These are phyloP conservation scores for Apus apus DNA, from an alignment of 2,113 vertebrate genomes.

Conservation along the genomic window DNA sequence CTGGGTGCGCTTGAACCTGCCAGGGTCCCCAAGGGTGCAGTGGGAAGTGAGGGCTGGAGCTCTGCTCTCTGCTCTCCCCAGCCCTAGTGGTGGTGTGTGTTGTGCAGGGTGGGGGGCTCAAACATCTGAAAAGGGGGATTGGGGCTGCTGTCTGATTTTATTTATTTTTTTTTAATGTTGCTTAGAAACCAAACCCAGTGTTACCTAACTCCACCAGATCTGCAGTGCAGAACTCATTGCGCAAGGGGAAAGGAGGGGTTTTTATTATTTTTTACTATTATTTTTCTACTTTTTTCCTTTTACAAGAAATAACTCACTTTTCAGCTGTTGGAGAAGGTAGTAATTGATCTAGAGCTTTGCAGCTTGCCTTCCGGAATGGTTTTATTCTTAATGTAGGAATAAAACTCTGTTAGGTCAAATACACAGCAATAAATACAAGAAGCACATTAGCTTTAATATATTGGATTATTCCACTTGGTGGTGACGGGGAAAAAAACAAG, in stretches of 20 bases:
- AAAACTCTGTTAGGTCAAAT: conserved; percentile 74
- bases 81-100: rapidly evolving
- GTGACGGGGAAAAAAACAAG: conserved; percentile 67
- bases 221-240: conserved; percentile 62
- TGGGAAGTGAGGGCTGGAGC: background rate
- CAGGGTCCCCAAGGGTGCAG: rapidly evolving
- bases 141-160: background rate
- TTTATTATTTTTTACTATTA: conserved; percentile 18
- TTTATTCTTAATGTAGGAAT: conserved; percentile 71
- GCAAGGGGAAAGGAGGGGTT: background rate
- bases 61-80: background rate
- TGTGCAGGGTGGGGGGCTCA: background rate
- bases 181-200: conserved; percentile 63
- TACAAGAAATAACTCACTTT: conserved; percentile 76
- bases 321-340: conserved; percentile 64
- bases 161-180: conserved; percentile 43
- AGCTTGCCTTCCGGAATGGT: conserved; percentile 47
- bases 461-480: conserved; percentile 76
- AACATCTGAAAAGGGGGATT: background rate
- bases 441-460: conserved; percentile 73
- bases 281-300: background rate
- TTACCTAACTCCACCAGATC: conserved; percentile 36
- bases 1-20: background rate
- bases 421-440: conserved; percentile 70
- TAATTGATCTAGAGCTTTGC: conserved; percentile 73